Conservation (phyloP, 1,140 invertebrate species). For the Plodia interpunctella region DNA sequence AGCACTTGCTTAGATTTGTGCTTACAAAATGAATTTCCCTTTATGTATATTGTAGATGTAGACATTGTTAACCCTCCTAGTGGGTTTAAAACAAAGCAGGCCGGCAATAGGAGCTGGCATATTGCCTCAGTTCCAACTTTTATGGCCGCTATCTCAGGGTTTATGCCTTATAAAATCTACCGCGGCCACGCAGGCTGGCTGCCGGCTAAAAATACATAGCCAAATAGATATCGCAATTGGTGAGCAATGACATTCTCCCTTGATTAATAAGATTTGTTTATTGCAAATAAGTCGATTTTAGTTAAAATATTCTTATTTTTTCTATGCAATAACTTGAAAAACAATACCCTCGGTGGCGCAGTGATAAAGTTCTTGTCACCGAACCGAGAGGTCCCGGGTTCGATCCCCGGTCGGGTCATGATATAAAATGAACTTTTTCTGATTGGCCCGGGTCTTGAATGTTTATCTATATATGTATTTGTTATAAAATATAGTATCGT, state of each 20-base stretch:
- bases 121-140: conserved; percentile 51
- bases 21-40: conserved; percentile 6
- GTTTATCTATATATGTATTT: too few relatives aligned
- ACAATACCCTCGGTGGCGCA: too few relatives aligned
- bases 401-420: too few relatives aligned
- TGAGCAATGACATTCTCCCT: conserved; percentile 32
- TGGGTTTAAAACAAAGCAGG: conserved; percentile 45
- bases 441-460: too few relatives aligned
- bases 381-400: too few relatives aligned
- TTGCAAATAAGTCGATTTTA: too few relatives aligned
- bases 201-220: conserved; percentile 31
- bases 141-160: conserved; percentile 49
- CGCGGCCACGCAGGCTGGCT: conserved; percentile 30
- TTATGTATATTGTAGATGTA: conserved; percentile 16
- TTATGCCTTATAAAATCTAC: conserved; percentile 53
- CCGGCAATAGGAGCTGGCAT: conserved; percentile 48
- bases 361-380: too few relatives aligned
- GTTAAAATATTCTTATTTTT: too few relatives aligned
- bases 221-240: conserved; percentile 37
- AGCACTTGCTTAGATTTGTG: background rate
- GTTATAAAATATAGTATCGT: too few relatives aligned
- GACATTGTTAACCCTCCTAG: conserved; percentile 27
- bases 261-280: too few relatives aligned
- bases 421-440: too few relatives aligned
- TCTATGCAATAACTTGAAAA: too few relatives aligned